A percentile compares a stretch with the other conserved stretches of the same genome.
Evolutionary conservation across 2,113 vertebrate genomes (phyloP).

Genomic region (Bubalus kerabau): DNA sequence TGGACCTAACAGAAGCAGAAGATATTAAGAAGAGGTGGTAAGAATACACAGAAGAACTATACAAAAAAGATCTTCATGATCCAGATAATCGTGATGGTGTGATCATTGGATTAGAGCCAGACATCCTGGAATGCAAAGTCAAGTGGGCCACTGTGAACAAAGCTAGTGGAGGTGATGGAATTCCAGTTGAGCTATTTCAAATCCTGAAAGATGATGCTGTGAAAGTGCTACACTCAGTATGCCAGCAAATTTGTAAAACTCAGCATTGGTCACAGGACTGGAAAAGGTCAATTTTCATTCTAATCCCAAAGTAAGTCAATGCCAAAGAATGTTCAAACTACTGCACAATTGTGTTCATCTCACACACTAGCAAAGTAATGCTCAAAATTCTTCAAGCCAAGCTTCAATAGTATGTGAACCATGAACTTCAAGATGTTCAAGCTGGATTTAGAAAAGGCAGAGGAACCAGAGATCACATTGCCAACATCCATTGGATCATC

Average conservation of each 20-base stretch:
- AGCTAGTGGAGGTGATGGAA: background rate
- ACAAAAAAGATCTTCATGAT: background rate
- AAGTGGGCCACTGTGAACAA: background rate
- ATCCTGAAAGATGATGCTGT: background rate
- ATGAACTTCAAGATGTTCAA: background rate
- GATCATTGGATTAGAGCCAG: background rate
- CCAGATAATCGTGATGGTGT: background rate
- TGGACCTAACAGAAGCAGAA: background rate
- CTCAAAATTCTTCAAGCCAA: background rate
- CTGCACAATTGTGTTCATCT: background rate
- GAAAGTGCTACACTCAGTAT: background rate
- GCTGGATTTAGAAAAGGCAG: background rate
- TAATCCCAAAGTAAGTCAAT: background rate
- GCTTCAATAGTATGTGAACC: background rate
- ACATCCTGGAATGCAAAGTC: background rate
- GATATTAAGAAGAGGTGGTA: background rate
- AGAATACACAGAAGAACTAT: background rate
- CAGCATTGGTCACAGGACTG: background rate
- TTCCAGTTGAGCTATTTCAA: background rate
- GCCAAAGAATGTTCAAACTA: background rate
- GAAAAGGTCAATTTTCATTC: background rate
- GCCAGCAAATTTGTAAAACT: background rate
- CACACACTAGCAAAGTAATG: background rate
- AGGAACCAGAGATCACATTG: background rate
- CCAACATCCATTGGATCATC: background rate